A percentile compares a stretch with the other conserved stretches of the same genome.
These are phyloP conservation scores for Acronicta psi DNA, from an alignment of 2,888 invertebrate genomes.

Conservation along the genomic window DNA sequence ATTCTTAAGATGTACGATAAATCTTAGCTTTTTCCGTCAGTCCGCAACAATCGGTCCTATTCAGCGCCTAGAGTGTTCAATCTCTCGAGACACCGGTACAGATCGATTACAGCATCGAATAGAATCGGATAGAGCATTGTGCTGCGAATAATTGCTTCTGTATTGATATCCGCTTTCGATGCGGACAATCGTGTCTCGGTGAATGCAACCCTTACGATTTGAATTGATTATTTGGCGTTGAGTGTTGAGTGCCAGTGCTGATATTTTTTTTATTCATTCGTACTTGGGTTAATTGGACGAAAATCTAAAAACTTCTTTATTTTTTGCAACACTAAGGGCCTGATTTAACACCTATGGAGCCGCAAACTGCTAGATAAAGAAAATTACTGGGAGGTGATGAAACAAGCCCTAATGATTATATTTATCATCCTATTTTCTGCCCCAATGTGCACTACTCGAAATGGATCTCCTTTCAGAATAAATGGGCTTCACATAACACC, in stretches of 20 bases:
- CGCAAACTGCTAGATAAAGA: no score
- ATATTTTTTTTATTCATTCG: no score
- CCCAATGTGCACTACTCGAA: no score
- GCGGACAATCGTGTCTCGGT: conserved; percentile 37
- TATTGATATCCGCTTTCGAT: conserved; percentile 53
- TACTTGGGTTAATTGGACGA: no score
- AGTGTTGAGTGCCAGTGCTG: conserved; percentile 2
- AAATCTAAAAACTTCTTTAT: no score
- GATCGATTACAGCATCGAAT: conserved; percentile 51
- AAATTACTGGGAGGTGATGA: no score
- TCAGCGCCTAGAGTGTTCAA: conserved; percentile 50
- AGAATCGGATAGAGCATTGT: conserved; percentile 54
- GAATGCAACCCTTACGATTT: conserved; percentile 38
- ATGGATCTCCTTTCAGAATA: no score
- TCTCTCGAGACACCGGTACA: conserved; percentile 50
- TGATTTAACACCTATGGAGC: no score
- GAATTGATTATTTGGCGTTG: conserved; percentile 35
- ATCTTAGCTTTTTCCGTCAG: conserved; percentile 52
- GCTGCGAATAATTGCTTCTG: conserved; percentile 54
- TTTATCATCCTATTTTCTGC: no score
- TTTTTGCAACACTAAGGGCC: no score
- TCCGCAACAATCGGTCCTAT: conserved; percentile 50
- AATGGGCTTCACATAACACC: no score
- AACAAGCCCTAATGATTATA: no score
- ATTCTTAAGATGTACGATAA: conserved; percentile 46